Evolutionary conservation across 2,888 invertebrate species (phyloP).

Genomic region (Drosophila peninsularis): DNA sequence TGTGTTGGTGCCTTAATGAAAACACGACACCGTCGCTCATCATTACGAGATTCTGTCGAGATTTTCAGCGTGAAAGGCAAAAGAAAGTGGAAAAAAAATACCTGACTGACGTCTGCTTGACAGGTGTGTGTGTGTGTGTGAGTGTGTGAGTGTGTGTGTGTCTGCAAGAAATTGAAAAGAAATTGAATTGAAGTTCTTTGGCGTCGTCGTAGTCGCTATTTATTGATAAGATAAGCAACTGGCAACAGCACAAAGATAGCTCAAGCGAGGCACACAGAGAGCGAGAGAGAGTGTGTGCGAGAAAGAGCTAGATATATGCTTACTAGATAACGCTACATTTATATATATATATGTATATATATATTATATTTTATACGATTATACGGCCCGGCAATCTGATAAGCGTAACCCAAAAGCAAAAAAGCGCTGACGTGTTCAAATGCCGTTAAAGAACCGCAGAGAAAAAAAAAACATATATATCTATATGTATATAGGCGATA

Average conservation of each 20-base stretch:
- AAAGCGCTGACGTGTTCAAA: constrained; percentile 61
- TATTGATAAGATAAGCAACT: constrained; percentile 66
- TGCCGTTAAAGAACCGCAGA: constrained; percentile 33
- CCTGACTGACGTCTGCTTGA: constrained; percentile 29
- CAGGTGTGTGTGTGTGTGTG: constrained; percentile 37
- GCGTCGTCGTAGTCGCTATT: constrained; percentile 32
- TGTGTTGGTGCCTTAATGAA: constrained; percentile 64
- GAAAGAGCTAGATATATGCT: constrained; percentile 3
- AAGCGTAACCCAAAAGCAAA: constrained; percentile 37
- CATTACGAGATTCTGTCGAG: constrained; percentile 55
- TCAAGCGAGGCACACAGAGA: constrained; percentile 5
- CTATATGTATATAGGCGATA: not conserved
- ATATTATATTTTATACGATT: constrained; percentile 28
- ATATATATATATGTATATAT: not conserved
- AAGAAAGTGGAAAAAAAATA: constrained; percentile 4
- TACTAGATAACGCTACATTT: not conserved
- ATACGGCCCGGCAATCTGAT: constrained; percentile 58
- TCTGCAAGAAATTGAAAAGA: constrained; percentile 70
- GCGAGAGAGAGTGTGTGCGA: not conserved
- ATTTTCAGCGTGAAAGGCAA: constrained; percentile 20
- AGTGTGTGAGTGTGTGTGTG: constrained; percentile 16
- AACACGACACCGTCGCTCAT: constrained; percentile 78
- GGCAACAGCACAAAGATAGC: constrained; percentile 19
- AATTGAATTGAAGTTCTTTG: constrained; percentile 72
- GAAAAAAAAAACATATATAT: not conserved